Evolutionary conservation across 1,140 invertebrate species (phyloP), one percentile per base, ranked within the genome.

Genomic region (Sitobion miscanthi): DNA sequence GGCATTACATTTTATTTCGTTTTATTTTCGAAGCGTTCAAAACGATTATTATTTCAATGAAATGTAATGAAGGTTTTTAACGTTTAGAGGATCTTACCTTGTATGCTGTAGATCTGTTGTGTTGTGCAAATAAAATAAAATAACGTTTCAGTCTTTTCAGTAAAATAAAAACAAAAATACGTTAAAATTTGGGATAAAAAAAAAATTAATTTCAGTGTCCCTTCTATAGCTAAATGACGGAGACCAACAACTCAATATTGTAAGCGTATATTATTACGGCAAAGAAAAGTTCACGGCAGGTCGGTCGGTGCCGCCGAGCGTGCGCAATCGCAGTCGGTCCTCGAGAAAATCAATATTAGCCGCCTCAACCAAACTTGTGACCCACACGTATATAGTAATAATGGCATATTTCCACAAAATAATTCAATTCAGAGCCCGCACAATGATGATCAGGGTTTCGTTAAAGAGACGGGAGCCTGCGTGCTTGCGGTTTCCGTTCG

Each of bases 261-360:
- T 77, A 23, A 85, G 85, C 38, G 83, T 85, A 86, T 45, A 45
- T 25, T 86, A 25, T 42, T 86, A 45, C 38, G 42, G 83, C 42
- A 3, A 49, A 49, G 45, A 87, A 8, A 49, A 87, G 86, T 49
- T 52, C 86, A n/a, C 86, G 86, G 86, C 86, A 30, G 86, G 47
- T 88, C 86, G 86, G 86, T 88, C 86, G 86, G 47, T 21, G 23
- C 77, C 77, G 77, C 30, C 86, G 47, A 9, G 1, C 86, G 17
- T n/a, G 86, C 47, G 86, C 86, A 88, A 88, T 17, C 86, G 86
- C 86, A n/a, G n/a, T 21, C 6, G 86, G 45, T 2, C 21, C 1
- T 49, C 85, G 45, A n/a, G 49, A 87, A 88, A 88, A 88, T 88
- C 86, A 88, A 88, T 88, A 88, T 35, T 35, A n/a, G 23, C 23